Conservation (phyloP, 2,113 vertebrate genomes). For the Hypocryptadius cinnamomeus region DNA sequence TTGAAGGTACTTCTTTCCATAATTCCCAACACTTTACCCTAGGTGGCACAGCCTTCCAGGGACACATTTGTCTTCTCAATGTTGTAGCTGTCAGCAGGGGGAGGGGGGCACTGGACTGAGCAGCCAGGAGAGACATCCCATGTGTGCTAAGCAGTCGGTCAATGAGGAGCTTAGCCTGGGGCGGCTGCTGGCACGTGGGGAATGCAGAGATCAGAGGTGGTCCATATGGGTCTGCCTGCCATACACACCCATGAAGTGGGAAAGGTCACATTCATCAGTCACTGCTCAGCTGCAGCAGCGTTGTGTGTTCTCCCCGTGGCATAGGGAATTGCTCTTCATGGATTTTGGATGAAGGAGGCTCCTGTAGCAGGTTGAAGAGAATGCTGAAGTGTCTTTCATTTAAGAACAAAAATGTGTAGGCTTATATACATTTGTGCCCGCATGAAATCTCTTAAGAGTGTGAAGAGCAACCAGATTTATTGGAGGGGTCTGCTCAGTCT, state of each 20-base stretch:
- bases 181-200: neutral
- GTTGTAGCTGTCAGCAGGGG: neutral
- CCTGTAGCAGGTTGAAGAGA: neutral
- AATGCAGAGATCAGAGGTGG: neutral
- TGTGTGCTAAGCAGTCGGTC: neutral
- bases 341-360: neutral
- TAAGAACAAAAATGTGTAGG: neutral
- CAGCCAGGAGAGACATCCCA: neutral
- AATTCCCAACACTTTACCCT: neutral
- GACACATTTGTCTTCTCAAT: neutral
- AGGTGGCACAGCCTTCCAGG: neutral
- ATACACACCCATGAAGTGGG: neutral
- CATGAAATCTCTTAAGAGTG: neutral
- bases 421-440: neutral
- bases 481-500: neutral
- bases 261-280: neutral
- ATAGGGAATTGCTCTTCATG: neutral
- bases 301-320: fast-evolving
- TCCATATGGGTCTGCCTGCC: neutral
- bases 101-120: neutral
- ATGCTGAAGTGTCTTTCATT: neutral
- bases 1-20: neutral
- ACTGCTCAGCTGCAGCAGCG: fast-evolving
- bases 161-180: neutral
- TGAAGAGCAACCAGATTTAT: neutral